Conservation (phyloP, 1,140 invertebrate species). For the Sarcophaga bullata region DNA sequence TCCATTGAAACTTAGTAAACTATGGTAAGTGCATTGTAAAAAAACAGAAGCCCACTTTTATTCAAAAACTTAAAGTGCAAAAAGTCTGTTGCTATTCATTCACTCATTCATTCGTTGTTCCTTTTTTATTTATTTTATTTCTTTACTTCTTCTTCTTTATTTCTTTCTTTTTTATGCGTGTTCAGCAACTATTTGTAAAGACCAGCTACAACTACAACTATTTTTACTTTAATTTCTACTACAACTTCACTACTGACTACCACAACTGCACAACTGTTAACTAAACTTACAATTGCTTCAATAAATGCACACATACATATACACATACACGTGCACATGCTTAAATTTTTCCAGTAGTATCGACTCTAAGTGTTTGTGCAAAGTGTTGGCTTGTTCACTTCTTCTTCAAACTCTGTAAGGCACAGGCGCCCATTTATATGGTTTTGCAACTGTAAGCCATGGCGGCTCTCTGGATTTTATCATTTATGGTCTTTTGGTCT, state of each 20-base stretch:
- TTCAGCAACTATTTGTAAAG: slow-evolving; percentile 1
- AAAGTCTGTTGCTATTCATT: neutral
- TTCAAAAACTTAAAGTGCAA: neutral
- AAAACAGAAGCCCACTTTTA: neutral
- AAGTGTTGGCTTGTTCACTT: neutral
- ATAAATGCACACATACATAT: no score
- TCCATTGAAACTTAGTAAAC: no score
- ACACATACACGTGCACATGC: no score
- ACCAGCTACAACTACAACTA: neutral
- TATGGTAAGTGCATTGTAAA: no score
- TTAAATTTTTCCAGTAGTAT: neutral
- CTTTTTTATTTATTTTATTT: neutral
- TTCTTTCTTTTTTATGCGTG: neutral
- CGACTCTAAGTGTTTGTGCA: neutral
- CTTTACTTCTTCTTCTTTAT: neutral
- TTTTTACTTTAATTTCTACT: neutral
- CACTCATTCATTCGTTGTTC: neutral
- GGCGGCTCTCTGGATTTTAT: neutral
- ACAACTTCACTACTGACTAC: neutral
- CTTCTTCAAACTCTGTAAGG: neutral
- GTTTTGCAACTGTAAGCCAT: no score
- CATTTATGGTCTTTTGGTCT: neutral
- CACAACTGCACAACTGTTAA: no score
- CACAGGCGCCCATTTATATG: neutral
- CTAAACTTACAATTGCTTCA: no score